Evolutionary conservation across 2,113 vertebrate species (phyloP), one percentile per base, ranked within the genome.

Genomic region (Anarhynchus alexandrinus): DNA sequence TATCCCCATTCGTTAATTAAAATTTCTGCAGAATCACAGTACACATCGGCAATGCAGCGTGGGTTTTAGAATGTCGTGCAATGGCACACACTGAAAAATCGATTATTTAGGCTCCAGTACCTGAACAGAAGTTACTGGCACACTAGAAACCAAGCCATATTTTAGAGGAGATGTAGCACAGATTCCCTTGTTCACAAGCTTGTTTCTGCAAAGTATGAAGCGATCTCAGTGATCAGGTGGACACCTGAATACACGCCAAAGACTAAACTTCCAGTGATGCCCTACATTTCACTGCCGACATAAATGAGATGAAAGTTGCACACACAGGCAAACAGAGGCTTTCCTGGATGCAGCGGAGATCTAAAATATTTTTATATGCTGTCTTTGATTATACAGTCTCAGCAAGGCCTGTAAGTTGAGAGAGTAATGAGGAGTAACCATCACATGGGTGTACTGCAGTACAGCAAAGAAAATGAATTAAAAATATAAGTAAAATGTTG

Each of bases 31-130:
- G 38, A 79, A 93, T 42, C 89, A 65, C 70, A 66, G 45, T 2
- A 32, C 1, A 4, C 47, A 30, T 14, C 0, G 1, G 71, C 43
- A 52, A 38, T 3, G 17, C 78, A 65, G 81, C 30, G 43, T 18
- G 42, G n/a, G 21, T 61, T 91, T 93, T 84, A 43, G 84, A 74
- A 79, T 1, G 18, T 47, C 36, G 38, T 6, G 69, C 65, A n/a
- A 43, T 1, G 4, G 40, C 73, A 87, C 73, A 87, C 40, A 11
- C 27, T 16, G 82, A 88, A 82, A 92, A 91, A 94, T 59, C 59
- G 32, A 79, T 93, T 88, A 90, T 82, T 91, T 85, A 72, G 70
- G 78, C 90, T 87, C 40, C 77, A 82, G 65, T 67, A 94, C 52
- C 70, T 12, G 45, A 91, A 77, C 12, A 87, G 89, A 89, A 85